Percentiles rank a stretch among this genome's conserved stretches.
These are phyloP conservation scores for Lophura swinhoii DNA, from an alignment of 2,797 vertebrate genomes.

Conservation along the genomic window DNA sequence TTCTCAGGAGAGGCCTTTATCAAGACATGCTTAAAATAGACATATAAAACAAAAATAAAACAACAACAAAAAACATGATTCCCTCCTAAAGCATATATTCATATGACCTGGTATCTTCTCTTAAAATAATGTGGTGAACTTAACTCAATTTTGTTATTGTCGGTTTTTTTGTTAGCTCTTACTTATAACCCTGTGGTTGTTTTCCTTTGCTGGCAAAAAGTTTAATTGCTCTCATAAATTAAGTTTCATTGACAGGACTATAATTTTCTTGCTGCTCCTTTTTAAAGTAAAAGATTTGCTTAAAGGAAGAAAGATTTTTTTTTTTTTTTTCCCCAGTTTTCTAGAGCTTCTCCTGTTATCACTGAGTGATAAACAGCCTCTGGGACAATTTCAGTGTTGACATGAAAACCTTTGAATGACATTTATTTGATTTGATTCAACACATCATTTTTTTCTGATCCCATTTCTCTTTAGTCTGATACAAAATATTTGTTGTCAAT, in stretches of 20 bases:
- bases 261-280: neutral
- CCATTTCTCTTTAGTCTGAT: neutral
- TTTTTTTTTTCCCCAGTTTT: neutral
- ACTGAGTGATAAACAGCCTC: neutral
- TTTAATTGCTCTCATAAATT: constrained; percentile 18
- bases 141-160: neutral
- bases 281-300: neutral
- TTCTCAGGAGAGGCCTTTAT: neutral
- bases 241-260: neutral
- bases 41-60: neutral
- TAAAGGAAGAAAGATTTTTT: neutral
- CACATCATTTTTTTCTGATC: neutral
- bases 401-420: neutral
- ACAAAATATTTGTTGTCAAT: neutral
- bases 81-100: neutral
- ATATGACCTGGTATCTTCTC: neutral
- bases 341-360: neutral
- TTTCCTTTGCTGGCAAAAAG: neutral
- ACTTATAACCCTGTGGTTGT: neutral
- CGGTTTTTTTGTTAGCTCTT: neutral
- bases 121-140: neutral
- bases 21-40: neutral
- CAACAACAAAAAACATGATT: no score
- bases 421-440: neutral
- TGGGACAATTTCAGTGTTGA: neutral